Evolutionary conservation across 1,140 invertebrate genomes (phyloP).

Genomic region (Dinoponera quadriceps): DNA sequence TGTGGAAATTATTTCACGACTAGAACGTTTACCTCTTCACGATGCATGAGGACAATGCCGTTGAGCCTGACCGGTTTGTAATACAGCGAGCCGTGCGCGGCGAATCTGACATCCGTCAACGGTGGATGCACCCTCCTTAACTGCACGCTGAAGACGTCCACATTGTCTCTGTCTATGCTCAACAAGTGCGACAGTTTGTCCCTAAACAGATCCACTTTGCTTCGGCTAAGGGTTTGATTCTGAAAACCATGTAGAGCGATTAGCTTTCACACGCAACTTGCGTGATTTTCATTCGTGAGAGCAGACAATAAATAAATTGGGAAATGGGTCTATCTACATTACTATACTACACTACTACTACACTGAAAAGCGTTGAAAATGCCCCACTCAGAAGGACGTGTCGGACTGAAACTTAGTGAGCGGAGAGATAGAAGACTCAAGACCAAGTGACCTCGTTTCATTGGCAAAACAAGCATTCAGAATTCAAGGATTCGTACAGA

Average conservation of each 20-base stretch:
- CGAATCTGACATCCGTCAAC: constrained; percentile 96
- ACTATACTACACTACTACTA: too few relatives aligned
- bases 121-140: constrained; percentile 94
- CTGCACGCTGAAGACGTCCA: constrained; percentile 98
- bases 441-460: too few relatives aligned
- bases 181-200: constrained; percentile 94
- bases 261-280: neutral
- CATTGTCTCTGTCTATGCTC: constrained; percentile 94
- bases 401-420: too few relatives aligned
- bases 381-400: too few relatives aligned
- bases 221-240: constrained; percentile 92
- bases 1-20: neutral
- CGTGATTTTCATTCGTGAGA: too few relatives aligned
- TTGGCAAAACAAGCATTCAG: too few relatives aligned
- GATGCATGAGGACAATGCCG: constrained; percentile 96
- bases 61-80: constrained; percentile 97
- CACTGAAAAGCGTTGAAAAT: too few relatives aligned
- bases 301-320: neutral
- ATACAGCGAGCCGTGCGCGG: constrained; percentile 97
- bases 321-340: too few relatives aligned
- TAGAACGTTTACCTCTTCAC: constrained; percentile 90
- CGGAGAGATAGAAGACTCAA: too few relatives aligned
- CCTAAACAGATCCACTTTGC: constrained; percentile 95
- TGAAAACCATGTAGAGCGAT: constrained; percentile 64
- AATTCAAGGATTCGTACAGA: too few relatives aligned